Base-by-base conservation (phyloP, 1,140 invertebrate species). In the Phocides pigmalion region DNA sequence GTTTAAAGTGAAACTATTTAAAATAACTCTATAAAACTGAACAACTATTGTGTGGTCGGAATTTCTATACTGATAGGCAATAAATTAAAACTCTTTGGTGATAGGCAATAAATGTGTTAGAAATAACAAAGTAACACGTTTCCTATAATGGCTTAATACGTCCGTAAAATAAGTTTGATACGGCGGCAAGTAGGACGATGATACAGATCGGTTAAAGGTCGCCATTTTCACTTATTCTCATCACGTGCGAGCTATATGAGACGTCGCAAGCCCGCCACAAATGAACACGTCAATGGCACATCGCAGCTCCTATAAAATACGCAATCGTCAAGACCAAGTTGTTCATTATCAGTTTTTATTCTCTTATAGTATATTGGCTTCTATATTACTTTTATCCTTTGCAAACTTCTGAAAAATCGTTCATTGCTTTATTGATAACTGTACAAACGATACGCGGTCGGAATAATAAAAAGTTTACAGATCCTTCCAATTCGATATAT, bases 221-320 rank as follows among this genome's bases (percentile, higher is more conserved):
- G 19, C 22, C 37, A 41, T 47, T 46, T 41, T 32, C 35, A 81
- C 70, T 79, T 71, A 37, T 35, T 35, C 32, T 12, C 20, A 64
- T 69, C 79, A 78, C 76, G 79, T 74, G 62, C 53, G 44, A 42
- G 41, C 61, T 70, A 71, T 77, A 81, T 78, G 68, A 78, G 72
- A 76, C 71, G 68, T 72, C 28, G 64, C 58, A 67, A 62, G 68
- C 68, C 71, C 54, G 53, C 66, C 66, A 54, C 71, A 73, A 79
- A 76, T 75, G 66, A 72, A 61, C 66, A 65, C 56, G 50, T 63
- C 64, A 63, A 64, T 67, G 64, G 42, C 62, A 66, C 64, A 64
- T 62, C 46, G 47, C 51, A 67, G 56, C 59, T 70, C 66, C 64
- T 70, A 66, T 67, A 58, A 66, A 71, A 66, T 64, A 68, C 46